Evolutionary conservation across 2,888 invertebrate genomes (phyloP).

Genomic region (Andrena praecox): DNA sequence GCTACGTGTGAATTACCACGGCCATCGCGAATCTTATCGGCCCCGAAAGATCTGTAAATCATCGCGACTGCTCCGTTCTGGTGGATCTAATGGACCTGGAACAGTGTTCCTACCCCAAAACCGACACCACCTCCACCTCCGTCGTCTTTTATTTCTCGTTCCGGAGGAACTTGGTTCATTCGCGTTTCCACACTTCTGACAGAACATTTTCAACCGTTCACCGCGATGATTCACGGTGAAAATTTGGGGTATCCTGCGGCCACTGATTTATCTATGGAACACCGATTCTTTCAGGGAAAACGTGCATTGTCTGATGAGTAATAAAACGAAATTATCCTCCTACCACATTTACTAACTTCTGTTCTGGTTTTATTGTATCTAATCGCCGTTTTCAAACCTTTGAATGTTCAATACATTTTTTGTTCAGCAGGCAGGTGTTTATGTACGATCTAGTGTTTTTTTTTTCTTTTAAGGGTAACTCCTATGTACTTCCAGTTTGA

Average conservation of each 20-base stretch:
- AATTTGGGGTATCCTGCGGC: neutral
- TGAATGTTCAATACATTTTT: too few relatives aligned
- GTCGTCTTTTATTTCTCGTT: neutral
- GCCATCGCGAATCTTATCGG: conserved; percentile 76
- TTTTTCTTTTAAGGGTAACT: too few relatives aligned
- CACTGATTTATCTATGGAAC: neutral
- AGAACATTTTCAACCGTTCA: neutral
- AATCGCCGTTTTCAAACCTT: too few relatives aligned
- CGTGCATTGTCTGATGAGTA: too few relatives aligned
- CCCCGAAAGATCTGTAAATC: conserved; percentile 78
- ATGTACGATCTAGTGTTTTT: too few relatives aligned
- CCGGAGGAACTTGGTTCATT: neutral
- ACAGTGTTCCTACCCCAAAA: conserved; percentile 25
- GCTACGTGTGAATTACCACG: conserved; percentile 57
- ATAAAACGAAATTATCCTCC: too few relatives aligned
- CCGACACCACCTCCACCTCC: conserved; percentile 17
- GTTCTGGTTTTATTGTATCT: too few relatives aligned
- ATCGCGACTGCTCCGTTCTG: conserved; percentile 55
- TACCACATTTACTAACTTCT: too few relatives aligned
- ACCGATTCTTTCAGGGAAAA: neutral
- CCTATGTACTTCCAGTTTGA: too few relatives aligned
- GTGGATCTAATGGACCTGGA: conserved; percentile 71
- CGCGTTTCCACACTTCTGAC: neutral
- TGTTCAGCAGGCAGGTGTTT: too few relatives aligned
- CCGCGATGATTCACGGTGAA: neutral